Evolutionary conservation across 2,797 vertebrate genomes (phyloP).

Genomic region (Strix occidentalis): DNA sequence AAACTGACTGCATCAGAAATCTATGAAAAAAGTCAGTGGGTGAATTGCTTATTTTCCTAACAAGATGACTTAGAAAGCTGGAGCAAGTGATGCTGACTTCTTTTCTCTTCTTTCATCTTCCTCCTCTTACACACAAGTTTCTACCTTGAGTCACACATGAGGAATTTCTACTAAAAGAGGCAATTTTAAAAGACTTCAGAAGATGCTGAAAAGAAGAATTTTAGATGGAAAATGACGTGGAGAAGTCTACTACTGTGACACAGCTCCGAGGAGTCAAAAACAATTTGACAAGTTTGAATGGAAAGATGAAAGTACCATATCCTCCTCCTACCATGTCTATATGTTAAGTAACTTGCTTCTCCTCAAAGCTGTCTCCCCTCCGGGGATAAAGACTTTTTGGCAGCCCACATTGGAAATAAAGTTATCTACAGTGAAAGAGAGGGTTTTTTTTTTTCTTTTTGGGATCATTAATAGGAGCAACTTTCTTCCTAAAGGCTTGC

Average conservation of each 20-base stretch:
- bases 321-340: neutral
- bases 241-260: neutral
- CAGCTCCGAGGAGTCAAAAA: neutral
- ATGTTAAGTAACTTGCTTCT: neutral
- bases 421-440: neutral
- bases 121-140: neutral
- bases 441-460: neutral
- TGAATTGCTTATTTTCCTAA: neutral
- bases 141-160: neutral
- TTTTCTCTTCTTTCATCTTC: neutral
- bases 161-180: neutral
- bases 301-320: neutral
- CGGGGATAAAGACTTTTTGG: neutral
- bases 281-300: neutral
- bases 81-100: neutral
- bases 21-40: neutral
- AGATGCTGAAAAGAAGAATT: neutral
- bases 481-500: neutral
- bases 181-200: neutral
- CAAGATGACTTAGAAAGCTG: neutral
- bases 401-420: neutral
- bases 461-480: neutral
- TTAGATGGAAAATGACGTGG: neutral
- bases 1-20: neutral
- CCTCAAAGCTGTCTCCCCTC: neutral